Conservation (phyloP, 2,113 vertebrate species). For the Rhinoptilus africanus region DNA sequence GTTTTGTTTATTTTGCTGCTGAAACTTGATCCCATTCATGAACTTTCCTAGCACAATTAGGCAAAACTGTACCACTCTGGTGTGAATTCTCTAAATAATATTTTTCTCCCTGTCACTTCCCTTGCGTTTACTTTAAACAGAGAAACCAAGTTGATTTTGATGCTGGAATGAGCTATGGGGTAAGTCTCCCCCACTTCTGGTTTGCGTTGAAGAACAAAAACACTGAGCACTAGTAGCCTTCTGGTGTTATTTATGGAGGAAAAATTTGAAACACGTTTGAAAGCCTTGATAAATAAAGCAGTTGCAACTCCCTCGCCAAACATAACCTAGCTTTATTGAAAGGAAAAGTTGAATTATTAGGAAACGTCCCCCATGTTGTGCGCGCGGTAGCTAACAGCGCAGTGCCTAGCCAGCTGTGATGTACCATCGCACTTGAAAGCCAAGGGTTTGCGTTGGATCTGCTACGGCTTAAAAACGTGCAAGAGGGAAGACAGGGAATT, state of each 20-base stretch:
- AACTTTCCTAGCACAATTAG: not conserved
- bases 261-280: not conserved
- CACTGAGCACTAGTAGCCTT: not conserved
- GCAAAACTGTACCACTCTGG: not conserved
- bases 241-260: not conserved
- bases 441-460: not conserved
- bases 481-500: not conserved
- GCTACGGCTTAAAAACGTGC: not conserved
- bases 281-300: not conserved
- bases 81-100: not conserved
- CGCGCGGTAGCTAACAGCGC: rapidly evolving
- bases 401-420: not conserved
- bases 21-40: not conserved
- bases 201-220: not conserved
- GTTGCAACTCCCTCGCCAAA: not conserved
- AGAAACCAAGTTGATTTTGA: not conserved
- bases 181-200: not conserved
- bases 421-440: not conserved
- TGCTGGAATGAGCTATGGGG: not conserved
- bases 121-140: not conserved
- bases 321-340: not conserved
- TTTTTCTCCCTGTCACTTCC: not conserved
- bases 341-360: not conserved
- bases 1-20: not conserved
- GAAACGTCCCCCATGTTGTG: not conserved